Evolutionary conservation across 1,140 invertebrate genomes (phyloP), one percentile per base, ranked within the genome.

Genomic region (Oncopodura yosiiana): DNA sequence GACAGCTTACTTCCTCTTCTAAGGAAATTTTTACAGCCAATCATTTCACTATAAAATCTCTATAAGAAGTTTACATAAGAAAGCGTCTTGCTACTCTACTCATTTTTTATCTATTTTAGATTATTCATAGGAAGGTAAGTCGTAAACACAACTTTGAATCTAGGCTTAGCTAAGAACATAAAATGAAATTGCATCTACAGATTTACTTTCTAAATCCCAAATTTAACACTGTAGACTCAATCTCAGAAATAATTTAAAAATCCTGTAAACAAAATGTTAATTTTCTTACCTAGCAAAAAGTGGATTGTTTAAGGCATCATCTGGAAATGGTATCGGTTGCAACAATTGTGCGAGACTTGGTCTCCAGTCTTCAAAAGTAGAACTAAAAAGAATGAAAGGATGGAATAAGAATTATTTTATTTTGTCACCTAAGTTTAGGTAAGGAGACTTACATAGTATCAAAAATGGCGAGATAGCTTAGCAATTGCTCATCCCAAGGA

Each of bases 251-350:
- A 9, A 9, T 44, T 23, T 6, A 3, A 21, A 44, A 44, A 12
- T 21, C 42, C 32, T 8, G 14, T 6, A 12, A 39, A 26, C n/a
- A 51, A 38, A 39, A 41, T 18, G 46, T 26, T 19, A 18, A 3
- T 34, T 21, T 18, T 61, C 63, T 66, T 56, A 77, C 69, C 67
- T 70, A 44, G 70, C 76, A 64, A 74, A 81, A 48, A 67, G 70
- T 62, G 70, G 77, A 69, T 78, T 74, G 60, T 70, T 71, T 26
- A 87, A 69, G 19, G 84, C 82, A 58, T 79, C 77, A 43, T 81
- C 77, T 18, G 85, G 84, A 61, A 91, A 82, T 2, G 86, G 87
- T 24, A 90, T 81, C 0, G 87, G 85, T 65, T 90, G 87, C 11
- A 91, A 71, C 8, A 91, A 70, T 43, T 81, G 81, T 1, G 83